Base-by-base conservation (phyloP, 1,140 invertebrate genomes). In the Cephus cinctus region DNA sequence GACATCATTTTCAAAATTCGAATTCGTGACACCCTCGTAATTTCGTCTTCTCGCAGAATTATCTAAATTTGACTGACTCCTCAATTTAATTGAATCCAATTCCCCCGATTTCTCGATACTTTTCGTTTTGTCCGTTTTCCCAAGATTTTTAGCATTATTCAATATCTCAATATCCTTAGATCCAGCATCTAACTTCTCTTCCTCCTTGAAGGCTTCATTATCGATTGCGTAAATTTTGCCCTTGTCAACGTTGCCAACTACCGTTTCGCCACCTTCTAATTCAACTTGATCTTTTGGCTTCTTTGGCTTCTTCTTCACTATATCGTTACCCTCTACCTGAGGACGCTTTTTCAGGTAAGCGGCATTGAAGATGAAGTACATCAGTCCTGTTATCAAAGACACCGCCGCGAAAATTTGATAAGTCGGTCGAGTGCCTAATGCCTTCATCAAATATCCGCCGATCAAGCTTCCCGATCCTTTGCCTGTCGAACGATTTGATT, bases 381-480 rank as follows among this genome's bases (percentile, higher is more conserved):
- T 61, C 34, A 86, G 69, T 3, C 85, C 86, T 11, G 83, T 84
- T 2, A 86, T 52, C 0, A 85, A 69, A 3, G 83, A 82, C 0
- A 80, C 73, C 0, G 74, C 76, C 0, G 87, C 76, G 58, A 90
- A 89, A 48, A 89, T 81, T 59, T 83, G 84, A 64, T 89, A 90
- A 0, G 89, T 90, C 0, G 80, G 73, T 32, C 88, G 74, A 1
- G 86, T 86, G 5, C 87, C 87, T 54, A 88, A 81, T 11, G 76
- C 77, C 61, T 88, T 87, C 78, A 90, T 90, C 14, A 89, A 61
- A 55, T 85, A 88, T 1, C 89, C 89, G 2, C 89, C 89, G 25
- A 87, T 79, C 19, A 92, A 72, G 69, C 87, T 88, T 31, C 89
- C 89, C 4, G 83, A 76, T 12, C 88, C 88, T 67, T 88, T 87